Base-by-base conservation (phyloP, 2,113 vertebrate species). In the Indicator maculatus region DNA sequence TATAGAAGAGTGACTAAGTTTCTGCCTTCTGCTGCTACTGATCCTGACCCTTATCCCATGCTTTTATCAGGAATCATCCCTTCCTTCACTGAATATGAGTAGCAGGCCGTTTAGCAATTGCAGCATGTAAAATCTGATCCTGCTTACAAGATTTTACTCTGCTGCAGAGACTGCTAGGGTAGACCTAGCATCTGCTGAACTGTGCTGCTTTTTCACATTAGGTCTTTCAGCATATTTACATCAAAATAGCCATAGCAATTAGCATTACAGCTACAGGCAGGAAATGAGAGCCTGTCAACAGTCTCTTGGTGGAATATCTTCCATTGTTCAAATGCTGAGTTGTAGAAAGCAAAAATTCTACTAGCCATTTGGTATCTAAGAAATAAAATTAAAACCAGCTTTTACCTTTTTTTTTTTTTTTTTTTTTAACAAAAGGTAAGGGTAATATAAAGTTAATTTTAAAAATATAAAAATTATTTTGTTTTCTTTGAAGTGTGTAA, bases 221-320 rank as follows among this genome's bases (percentile, higher is more conserved):
- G 38, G 71, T 38, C 65, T 41, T 71, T 94, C 76, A 86, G 41
- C 52, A 39, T 13, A 47, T 60, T 86, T 88, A 61, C 86, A 92
- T 86, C 58, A 61, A 75, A 94, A 93, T 65, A 81, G 17, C 26
- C 67, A 19, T 61, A 95, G 65, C 61, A 90, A 92, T 83, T 77
- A 87, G 14, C 53, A 56, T 75, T 61, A 27, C 13, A 72, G 36
- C 65, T 78, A 28, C 52, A 80, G 31, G 11, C 26, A 71, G 69
- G 65, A 86, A 90, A 66, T 4, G 19, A 67, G 50, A 31, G 56
- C 31, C 71, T 86, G 47, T 84, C 88, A 92, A 82, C 47, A 21
- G 12, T 71, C 21, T 79, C 52, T 31, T 56, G 65, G 58, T 86
- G 53, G 53, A 90, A 53, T n/a, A 50, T 33, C 27, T 90, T 77